phyloP scores from a whole-genome alignment of 2,888 invertebrate genomes.

The Oscheius onirici region DNA sequence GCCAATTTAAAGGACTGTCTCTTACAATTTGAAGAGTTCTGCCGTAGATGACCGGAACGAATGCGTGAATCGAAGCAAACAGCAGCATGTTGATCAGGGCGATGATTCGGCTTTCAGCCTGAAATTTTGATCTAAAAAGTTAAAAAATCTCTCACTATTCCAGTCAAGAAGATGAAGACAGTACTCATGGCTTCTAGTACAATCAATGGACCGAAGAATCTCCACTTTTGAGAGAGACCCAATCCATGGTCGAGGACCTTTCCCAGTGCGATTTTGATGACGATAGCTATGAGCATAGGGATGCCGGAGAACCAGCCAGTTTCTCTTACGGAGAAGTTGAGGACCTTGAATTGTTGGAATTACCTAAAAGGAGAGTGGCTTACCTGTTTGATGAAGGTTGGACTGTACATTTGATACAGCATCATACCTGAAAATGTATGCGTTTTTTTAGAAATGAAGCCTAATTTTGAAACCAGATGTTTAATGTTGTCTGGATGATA shows the following conservation, averaged over 20 bases:
- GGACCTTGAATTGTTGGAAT: conserved; percentile 31
- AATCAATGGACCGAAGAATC: conserved; percentile 41
- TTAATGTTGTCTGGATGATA: too few relatives aligned
- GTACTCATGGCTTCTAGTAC: conserved; percentile 42
- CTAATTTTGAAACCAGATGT: too few relatives aligned
- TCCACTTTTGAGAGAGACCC: conserved; percentile 38
- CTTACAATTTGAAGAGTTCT: conserved; percentile 54
- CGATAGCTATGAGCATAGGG: conserved; percentile 46
- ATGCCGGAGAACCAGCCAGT: conserved; percentile 55
- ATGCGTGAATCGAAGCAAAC: conserved; percentile 51
- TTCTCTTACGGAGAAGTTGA: conserved; percentile 45
- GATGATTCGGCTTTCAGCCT: conserved; percentile 43
- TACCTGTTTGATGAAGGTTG: conserved; percentile 53
- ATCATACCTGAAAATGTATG: conserved; percentile 43
- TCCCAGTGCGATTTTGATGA: conserved; percentile 48
- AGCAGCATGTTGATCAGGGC: conserved; percentile 43
- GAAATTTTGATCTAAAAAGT: not conserved
- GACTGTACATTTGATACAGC: conserved; percentile 52
- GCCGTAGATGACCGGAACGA: conserved; percentile 51
- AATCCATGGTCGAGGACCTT: conserved; percentile 41
- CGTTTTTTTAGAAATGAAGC: too few relatives aligned
- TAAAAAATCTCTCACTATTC: conserved; percentile 37
- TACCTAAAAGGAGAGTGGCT: not conserved
- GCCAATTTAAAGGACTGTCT: not conserved
- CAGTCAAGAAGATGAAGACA: conserved; percentile 44